Conservation (phyloP, 2,797 vertebrate genomes). For the Coreius guichenoti region DNA sequence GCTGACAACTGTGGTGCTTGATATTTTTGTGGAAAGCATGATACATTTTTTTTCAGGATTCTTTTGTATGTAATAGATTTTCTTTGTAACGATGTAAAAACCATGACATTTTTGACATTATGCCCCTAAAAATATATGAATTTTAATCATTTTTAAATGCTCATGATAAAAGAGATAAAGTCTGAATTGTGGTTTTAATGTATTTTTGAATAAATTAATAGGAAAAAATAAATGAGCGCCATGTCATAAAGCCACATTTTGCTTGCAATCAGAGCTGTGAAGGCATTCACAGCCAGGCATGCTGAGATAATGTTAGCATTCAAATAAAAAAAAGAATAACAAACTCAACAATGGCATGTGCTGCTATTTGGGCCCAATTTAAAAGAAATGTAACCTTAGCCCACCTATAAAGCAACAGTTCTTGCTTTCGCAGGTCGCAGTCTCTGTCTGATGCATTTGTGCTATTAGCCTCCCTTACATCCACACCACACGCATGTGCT, state of each 20-base stretch:
- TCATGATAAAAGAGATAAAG: background rate
- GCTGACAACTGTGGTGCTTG: too few relatives aligned
- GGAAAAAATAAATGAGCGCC: background rate
- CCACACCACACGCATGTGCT: constrained; percentile 25
- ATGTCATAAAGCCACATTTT: constrained; percentile 16
- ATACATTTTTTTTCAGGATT: too few relatives aligned
- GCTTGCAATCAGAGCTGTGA: background rate
- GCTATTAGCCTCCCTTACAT: constrained; percentile 55
- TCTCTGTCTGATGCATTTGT: constrained; percentile 71
- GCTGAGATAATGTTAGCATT: constrained; percentile 15
- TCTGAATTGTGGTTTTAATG: background rate
- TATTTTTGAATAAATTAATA: background rate
- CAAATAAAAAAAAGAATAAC: background rate
- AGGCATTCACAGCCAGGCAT: background rate
- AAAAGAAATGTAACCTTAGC: constrained; percentile 69
- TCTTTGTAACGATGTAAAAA: too few relatives aligned
- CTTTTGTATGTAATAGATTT: too few relatives aligned
- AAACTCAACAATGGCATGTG: background rate
- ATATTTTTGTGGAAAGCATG: too few relatives aligned
- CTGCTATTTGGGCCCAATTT: constrained; percentile 32
- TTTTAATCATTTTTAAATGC: background rate
- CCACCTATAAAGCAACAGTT: constrained; percentile 63
- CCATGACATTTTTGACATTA: background rate
- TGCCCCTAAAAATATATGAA: background rate
- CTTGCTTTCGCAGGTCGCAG: constrained; percentile 65